phyloP scores from a whole-genome alignment of 2,113 vertebrate genomes.

The Hydrochoerus hydrochaeris region DNA sequence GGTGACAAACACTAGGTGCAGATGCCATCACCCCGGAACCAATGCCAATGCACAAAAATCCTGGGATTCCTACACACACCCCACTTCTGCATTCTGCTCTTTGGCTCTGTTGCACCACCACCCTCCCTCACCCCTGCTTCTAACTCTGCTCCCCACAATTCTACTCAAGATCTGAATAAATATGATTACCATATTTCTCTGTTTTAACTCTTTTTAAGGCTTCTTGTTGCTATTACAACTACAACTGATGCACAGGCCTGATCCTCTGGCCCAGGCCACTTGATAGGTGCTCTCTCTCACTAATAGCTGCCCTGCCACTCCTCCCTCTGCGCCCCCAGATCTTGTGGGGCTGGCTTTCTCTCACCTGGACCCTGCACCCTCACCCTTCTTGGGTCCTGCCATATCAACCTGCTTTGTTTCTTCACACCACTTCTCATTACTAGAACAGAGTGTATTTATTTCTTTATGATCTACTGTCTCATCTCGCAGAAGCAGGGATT shows the following conservation, averaged over 20 bases:
- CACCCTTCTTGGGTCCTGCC: not conserved
- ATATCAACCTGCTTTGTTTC: not conserved
- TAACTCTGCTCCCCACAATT: not conserved
- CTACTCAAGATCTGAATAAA: not conserved
- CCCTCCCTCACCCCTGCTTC: not conserved
- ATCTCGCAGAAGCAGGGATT: not conserved
- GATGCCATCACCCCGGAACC: not conserved
- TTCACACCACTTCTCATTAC: not conserved
- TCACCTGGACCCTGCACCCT: not conserved
- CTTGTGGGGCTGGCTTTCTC: not conserved
- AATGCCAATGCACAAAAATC: rapidly evolving
- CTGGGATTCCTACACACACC: not conserved
- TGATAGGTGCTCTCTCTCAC: rapidly evolving
- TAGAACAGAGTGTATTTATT: rapidly evolving
- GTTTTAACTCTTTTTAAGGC: not conserved
- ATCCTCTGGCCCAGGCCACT: not conserved
- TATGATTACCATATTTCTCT: not conserved
- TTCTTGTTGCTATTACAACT: not conserved
- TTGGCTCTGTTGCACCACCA: not conserved
- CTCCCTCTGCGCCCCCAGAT: too few species aligned
- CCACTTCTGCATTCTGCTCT: not conserved
- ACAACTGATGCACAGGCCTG: not conserved
- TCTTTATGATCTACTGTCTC: not conserved
- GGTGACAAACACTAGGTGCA: not conserved
- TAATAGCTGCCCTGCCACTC: not conserved